Conservation (phyloP, 1,140 invertebrate species). For the Cephus cinctus region DNA sequence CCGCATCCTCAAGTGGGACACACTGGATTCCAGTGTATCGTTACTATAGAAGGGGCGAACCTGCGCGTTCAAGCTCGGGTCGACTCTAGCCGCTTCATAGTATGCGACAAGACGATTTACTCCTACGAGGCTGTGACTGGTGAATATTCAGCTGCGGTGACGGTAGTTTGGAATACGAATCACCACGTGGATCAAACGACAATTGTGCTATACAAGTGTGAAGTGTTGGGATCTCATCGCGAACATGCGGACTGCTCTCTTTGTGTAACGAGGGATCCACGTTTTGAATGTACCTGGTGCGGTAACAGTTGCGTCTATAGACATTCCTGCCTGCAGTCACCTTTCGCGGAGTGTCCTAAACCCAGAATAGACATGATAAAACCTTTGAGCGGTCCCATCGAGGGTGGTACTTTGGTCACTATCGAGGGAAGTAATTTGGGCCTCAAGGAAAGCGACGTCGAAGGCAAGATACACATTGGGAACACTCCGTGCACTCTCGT, state of each 20-base stretch:
- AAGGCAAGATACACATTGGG: constrained; percentile 88
- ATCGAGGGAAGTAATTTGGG: constrained; percentile 96
- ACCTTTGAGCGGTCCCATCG: constrained; percentile 89
- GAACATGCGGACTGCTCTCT: constrained; percentile 92
- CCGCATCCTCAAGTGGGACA: constrained; percentile 83
- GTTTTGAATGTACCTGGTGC: constrained; percentile 93
- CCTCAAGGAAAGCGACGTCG: constrained; percentile 84
- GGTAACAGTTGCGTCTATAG: constrained; percentile 81
- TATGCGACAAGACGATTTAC: constrained; percentile 90
- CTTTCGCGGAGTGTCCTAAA: constrained; percentile 82
- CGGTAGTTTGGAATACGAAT: constrained; percentile 89
- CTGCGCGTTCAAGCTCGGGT: constrained; percentile 84
- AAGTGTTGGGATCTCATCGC: constrained; percentile 86
- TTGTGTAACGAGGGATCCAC: constrained; percentile 83
- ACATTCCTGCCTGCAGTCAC: constrained; percentile 73
- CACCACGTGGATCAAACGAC: constrained; percentile 88
- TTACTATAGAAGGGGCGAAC: constrained; percentile 87
- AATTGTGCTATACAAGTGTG: constrained; percentile 92
- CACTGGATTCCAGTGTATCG: constrained; percentile 86
- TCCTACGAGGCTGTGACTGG: constrained; percentile 84
- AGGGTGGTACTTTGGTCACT: constrained; percentile 93
- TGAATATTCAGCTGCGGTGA: constrained; percentile 85
- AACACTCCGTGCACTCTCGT: constrained; percentile 84
- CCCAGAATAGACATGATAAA: constrained; percentile 94
- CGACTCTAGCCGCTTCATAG: constrained; percentile 76